Conservation (phyloP, 2,797 vertebrate genomes). For the Leontocebus nigricollis region DNA sequence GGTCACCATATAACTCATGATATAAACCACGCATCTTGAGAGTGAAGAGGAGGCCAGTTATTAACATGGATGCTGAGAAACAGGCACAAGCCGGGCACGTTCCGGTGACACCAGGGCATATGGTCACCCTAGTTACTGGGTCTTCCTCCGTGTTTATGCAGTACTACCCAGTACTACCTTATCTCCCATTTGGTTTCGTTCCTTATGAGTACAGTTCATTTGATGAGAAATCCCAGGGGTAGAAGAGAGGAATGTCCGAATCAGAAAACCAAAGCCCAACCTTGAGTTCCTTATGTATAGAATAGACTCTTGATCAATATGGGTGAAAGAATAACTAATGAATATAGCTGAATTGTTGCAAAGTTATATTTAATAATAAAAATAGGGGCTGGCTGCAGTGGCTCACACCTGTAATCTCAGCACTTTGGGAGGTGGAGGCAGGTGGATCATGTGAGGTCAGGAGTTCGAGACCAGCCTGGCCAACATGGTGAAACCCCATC, state of each 20-base stretch:
- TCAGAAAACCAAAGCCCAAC: not conserved
- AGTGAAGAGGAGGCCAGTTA: not conserved
- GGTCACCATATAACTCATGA: no score
- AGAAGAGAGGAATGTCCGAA: not conserved
- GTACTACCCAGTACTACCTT: no score
- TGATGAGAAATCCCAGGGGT: not conserved
- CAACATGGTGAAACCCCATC: no score
- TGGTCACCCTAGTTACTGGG: not conserved
- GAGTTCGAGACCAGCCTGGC: no score
- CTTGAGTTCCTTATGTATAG: not conserved
- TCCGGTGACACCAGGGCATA: not conserved
- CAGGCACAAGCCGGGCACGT: not conserved
- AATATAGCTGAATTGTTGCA: not conserved
- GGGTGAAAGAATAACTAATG: not conserved
- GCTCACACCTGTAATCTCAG: no score
- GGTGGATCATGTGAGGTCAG: no score
- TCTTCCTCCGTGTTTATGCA: accelerated
- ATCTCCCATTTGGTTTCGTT: not conserved
- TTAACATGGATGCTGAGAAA: not conserved
- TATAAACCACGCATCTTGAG: not conserved
- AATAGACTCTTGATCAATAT: not conserved
- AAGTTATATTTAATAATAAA: no score
- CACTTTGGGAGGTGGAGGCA: no score
- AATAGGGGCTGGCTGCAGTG: no score
- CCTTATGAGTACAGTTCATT: not conserved